phyloP scores from a whole-genome alignment of 2,113 vertebrate species.

The Nesogale talazaci region DNA sequence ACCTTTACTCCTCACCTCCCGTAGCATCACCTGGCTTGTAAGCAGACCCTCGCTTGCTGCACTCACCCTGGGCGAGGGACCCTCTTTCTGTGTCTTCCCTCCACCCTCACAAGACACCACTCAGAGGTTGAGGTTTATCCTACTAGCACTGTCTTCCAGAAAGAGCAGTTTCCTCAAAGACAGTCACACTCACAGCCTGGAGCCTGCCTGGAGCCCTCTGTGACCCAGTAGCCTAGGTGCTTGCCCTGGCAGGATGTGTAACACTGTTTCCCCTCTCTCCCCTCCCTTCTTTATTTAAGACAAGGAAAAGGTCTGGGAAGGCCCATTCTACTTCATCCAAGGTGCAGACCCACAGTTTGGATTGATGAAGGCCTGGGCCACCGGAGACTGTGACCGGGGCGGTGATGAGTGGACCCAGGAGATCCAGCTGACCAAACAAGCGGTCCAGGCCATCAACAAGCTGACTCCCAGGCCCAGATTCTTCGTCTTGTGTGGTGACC shows the following conservation, averaged over 20 bases:
- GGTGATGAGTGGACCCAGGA: slow-evolving; percentile 96
- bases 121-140: not conserved
- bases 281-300: slow-evolving; percentile 82
- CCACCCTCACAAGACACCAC: not conserved
- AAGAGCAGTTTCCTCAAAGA: not conserved
- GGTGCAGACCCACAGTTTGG: slow-evolving; percentile 97
- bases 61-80: not conserved
- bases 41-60: not conserved
- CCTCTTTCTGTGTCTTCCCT: not conserved
- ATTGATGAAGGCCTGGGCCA: slow-evolving; percentile 95
- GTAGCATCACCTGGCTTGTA: too few species aligned
- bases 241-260: slow-evolving; percentile 39
- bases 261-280: not conserved
- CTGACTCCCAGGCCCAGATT: slow-evolving; percentile 92
- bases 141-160: not conserved
- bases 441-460: slow-evolving; percentile 91
- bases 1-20: too few species aligned
- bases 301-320: slow-evolving; percentile 91
- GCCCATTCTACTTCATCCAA: slow-evolving; percentile 96
- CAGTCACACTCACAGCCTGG: not conserved
- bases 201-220: too few species aligned
- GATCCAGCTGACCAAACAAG: slow-evolving; percentile 90
- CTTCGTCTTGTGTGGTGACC: slow-evolving; percentile 95
- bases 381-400: slow-evolving; percentile 87
- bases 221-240: fast-evolving